phyloP scores from a whole-genome alignment of 2,888 invertebrate species.

The Drosophila vallismaia region DNA sequence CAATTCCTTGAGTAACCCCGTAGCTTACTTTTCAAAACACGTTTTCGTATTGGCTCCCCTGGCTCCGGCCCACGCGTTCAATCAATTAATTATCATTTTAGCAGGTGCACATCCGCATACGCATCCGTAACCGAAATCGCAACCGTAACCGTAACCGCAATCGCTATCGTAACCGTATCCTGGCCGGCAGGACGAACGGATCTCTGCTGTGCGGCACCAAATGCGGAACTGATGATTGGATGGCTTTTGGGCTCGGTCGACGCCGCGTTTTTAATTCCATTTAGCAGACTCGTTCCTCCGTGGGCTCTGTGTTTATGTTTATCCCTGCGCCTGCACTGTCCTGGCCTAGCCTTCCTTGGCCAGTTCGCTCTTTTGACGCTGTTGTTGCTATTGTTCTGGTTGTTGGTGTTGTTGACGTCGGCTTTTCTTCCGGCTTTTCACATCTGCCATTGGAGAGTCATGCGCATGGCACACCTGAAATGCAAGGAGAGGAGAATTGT shows the following conservation, averaged over 20 bases:
- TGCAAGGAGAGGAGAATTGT: background rate
- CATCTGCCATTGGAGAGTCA: conserved; percentile 16
- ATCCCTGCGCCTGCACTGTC: conserved; percentile 60
- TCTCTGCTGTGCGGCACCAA: conserved; percentile 56
- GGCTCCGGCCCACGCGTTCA: conserved; percentile 6
- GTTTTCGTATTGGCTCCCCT: background rate
- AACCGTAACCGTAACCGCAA: conserved; percentile 16
- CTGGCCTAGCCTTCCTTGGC: conserved; percentile 1
- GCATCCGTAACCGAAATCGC: conserved; percentile 23
- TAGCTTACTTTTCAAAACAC: conserved; percentile 35
- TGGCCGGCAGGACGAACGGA: conserved; percentile 12
- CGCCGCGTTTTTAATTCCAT: conserved; percentile 66
- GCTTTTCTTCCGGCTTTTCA: conserved; percentile 63
- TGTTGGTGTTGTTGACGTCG: conserved; percentile 47
- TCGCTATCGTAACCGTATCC: conserved; percentile 23
- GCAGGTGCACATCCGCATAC: conserved; percentile 14
- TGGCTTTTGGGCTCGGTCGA: conserved; percentile 42
- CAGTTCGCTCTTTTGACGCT: background rate
- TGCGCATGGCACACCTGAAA: conserved; percentile 8
- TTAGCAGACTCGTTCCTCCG: conserved; percentile 50
- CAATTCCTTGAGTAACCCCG: conserved; percentile 33
- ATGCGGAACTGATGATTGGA: conserved; percentile 68
- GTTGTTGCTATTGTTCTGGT: conserved; percentile 37
- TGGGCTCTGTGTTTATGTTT: conserved; percentile 74
- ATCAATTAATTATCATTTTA: conserved; percentile 36